Base-by-base conservation (phyloP, 1,140 invertebrate species). In the Laodelphax striatellus region DNA sequence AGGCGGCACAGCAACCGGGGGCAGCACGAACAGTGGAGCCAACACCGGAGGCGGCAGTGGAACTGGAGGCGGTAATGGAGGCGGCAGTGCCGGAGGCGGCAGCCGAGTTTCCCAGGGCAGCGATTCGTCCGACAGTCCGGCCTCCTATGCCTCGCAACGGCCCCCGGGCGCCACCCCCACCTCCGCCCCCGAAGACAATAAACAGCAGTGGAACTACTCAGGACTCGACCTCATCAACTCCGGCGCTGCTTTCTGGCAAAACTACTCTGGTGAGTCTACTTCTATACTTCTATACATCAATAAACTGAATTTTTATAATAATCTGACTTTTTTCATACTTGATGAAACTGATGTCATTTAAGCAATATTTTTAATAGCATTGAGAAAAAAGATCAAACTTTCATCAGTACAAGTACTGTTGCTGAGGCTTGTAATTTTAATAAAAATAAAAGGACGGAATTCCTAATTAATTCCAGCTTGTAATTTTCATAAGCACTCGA, bases 211-310 rank as follows among this genome's bases (percentile, higher is more conserved):
- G 66, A 77, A 78, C 59, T 78, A 71, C 52, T 71, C 70, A 14
- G 64, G 67, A 24, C 60, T 71, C 34, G 70, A 71, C 60, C 63
- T 71, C 62, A 69, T 71, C 63, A 67, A 68, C 50, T 67, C 66
- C 44, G 70, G 86, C 2, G 86, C 87, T 19, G 84, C 85, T 34
- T 91, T 91, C 73, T 91, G 88, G 88, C 87, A 90, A 73, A 91
- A 89, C 72, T 90, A 91, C 74, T 89, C 88, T 71, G 88, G 88
- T 91, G 69, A 63, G 62, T 50, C 21, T 9, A 10, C 3, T 19
- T 17, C 2, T 19, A 5, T 28, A 28, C 24, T 28, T 28, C n/a
- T n/a, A n/a, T n/a, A n/a, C n/a, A n/a, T n/a, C n/a, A n/a, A n/a
- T n/a, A n/a, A n/a, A n/a, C n/a, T n/a, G n/a, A n/a, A n/a, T n/a